Percentiles rank a stretch among this genome's conserved stretches.
Conservation (phyloP, 2,888 invertebrate species). For the Electrophaes corylata region DNA sequence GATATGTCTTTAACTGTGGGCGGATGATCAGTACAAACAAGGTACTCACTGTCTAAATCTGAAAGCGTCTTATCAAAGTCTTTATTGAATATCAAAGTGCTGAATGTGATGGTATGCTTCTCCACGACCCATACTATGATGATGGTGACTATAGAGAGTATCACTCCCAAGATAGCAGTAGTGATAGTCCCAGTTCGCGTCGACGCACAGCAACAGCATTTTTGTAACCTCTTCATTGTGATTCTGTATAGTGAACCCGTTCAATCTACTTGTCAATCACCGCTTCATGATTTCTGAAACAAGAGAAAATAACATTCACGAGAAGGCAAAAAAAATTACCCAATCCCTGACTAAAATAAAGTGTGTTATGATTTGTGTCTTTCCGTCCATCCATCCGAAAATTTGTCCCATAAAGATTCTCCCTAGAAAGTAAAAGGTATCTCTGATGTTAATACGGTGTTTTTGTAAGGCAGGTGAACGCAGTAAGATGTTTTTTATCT, state of each 20-base stretch:
- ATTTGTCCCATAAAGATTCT: too few relatives aligned
- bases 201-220: constrained; percentile 89
- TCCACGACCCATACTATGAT: constrained; percentile 86
- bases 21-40: too few relatives aligned
- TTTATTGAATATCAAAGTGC: constrained; percentile 90
- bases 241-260: constrained; percentile 15
- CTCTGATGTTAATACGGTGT: too few relatives aligned
- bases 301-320: too few relatives aligned
- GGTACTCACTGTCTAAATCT: constrained; percentile 85
- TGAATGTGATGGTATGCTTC: constrained; percentile 86
- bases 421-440: too few relatives aligned
- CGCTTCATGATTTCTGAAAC: constrained; percentile 56
- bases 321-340: too few relatives aligned
- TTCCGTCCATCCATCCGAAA: too few relatives aligned
- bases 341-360: too few relatives aligned
- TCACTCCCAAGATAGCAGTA: constrained; percentile 88
- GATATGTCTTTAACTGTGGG: too few relatives aligned
- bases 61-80: constrained; percentile 80
- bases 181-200: constrained; percentile 90
- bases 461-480: too few relatives aligned
- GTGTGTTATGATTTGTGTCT: too few relatives aligned
- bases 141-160: constrained; percentile 89
- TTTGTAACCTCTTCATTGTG: constrained; percentile 82
- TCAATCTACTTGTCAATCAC: constrained; percentile 31
- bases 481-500: too few relatives aligned